Conservation (phyloP, 2,113 vertebrate genomes). For the Sinosuthora webbiana region DNA sequence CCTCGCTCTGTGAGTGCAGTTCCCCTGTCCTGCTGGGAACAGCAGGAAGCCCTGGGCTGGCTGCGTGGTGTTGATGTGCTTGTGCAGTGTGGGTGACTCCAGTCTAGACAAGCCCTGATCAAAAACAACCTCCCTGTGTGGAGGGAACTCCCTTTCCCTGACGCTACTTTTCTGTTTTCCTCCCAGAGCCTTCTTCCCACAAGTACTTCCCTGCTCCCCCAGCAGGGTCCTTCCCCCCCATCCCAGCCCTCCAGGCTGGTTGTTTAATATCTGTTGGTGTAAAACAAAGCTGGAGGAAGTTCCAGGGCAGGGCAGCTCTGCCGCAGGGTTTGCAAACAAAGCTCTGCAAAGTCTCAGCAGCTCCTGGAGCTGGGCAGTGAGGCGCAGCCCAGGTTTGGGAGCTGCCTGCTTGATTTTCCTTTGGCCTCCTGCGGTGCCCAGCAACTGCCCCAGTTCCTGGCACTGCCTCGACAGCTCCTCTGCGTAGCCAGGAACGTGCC, state of each 20-base stretch:
- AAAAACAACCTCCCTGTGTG: background rate
- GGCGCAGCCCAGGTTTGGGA: background rate
- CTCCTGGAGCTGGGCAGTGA: background rate
- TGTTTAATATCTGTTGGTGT: background rate
- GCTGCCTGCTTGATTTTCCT: background rate
- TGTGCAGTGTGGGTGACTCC: background rate
- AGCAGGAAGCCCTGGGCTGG: background rate
- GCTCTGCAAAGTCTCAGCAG: background rate
- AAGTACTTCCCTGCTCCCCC: background rate
- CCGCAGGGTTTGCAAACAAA: background rate
- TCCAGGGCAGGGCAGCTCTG: background rate
- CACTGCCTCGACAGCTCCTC: background rate
- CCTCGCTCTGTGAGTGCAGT: accelerated
- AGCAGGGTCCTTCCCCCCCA: background rate
- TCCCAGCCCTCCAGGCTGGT: background rate
- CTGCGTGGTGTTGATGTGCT: background rate
- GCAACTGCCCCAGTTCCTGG: background rate
- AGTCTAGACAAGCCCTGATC: constrained; percentile 47
- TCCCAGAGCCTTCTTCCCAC: background rate
- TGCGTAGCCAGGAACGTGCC: constrained; percentile 18
- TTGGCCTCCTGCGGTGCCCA: background rate
- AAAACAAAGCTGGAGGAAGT: background rate
- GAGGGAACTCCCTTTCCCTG: background rate
- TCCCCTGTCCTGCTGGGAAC: background rate
- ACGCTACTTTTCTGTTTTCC: background rate